A percentile compares a stretch with the other conserved stretches of the same genome.
These are phyloP conservation scores for Hyperoplus lanceolatus DNA, from an alignment of 2,797 vertebrate species.

Conservation along the genomic window DNA sequence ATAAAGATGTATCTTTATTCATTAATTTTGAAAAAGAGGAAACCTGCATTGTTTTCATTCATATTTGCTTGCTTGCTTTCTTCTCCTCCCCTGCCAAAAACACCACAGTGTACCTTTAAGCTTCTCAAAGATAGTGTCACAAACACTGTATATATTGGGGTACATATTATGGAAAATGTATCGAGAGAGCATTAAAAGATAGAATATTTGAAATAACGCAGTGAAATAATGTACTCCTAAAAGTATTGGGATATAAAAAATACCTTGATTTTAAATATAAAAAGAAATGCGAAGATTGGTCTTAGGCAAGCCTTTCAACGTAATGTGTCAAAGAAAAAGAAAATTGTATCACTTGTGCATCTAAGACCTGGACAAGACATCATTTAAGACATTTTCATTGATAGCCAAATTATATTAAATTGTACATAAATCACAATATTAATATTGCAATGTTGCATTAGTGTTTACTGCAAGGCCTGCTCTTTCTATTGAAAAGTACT, in stretches of 20 bases:
- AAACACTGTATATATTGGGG: neutral
- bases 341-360: too few species aligned
- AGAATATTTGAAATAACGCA: too few species aligned
- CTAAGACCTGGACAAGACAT: too few species aligned
- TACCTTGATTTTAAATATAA: too few species aligned
- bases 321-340: neutral
- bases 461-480: conserved; percentile 5
- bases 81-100: too few species aligned
- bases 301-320: neutral
- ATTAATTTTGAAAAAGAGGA: neutral
- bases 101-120: neutral
- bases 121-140: neutral
- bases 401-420: neutral
- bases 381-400: neutral
- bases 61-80: neutral
- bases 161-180: neutral
- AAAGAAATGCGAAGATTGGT: neutral
- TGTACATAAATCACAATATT: neutral
- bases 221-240: neutral
- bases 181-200: neutral
- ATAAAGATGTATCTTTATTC: neutral
- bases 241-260: too few species aligned
- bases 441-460: neutral
- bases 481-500: conserved; percentile 14
- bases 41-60: neutral